Percentiles rank a stretch among this genome's conserved stretches.
Conservation (phyloP, 1,140 invertebrate species). For the Listronotus bonariensis region DNA sequence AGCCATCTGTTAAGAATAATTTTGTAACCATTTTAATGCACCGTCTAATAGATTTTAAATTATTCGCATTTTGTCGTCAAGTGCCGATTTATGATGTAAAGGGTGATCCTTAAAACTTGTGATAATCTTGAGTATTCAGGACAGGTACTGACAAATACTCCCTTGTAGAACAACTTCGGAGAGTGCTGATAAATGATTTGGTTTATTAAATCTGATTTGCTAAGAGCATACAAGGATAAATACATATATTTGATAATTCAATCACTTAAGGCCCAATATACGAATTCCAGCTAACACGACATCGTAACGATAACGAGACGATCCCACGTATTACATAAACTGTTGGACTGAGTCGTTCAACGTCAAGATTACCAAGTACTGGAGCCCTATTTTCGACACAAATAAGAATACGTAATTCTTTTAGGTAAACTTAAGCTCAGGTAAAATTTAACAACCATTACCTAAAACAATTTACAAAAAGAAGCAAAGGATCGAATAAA, state of each 20-base stretch:
- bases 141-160: slow-evolving; percentile 86
- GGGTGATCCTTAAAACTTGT: too few relatives aligned
- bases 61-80: too few relatives aligned
- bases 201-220: slow-evolving; percentile 81
- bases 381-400: too few relatives aligned
- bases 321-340: slow-evolving; percentile 80
- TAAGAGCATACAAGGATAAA: slow-evolving; percentile 69
- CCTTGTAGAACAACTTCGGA: slow-evolving; percentile 84
- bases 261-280: slow-evolving; percentile 86
- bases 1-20: too few relatives aligned
- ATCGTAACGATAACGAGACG: slow-evolving; percentile 80
- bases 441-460: slow-evolving; percentile 63
- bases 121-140: too few relatives aligned
- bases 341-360: slow-evolving; percentile 79
- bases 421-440: slow-evolving; percentile 77
- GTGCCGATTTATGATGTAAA: too few relatives aligned
- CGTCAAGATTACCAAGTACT: slow-evolving; percentile 81
- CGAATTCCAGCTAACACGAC: slow-evolving; percentile 76
- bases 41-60: too few relatives aligned
- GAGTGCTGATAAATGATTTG: slow-evolving; percentile 90
- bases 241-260: slow-evolving; percentile 69
- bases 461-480: slow-evolving; percentile 56
- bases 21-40: too few relatives aligned
- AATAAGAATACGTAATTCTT: slow-evolving; percentile 88
- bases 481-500: slow-evolving; percentile 34